A percentile compares a stretch with the other conserved stretches of the same genome.
phyloP scores from a whole-genome alignment of 2,888 invertebrate genomes.

The Gari tellinella region DNA sequence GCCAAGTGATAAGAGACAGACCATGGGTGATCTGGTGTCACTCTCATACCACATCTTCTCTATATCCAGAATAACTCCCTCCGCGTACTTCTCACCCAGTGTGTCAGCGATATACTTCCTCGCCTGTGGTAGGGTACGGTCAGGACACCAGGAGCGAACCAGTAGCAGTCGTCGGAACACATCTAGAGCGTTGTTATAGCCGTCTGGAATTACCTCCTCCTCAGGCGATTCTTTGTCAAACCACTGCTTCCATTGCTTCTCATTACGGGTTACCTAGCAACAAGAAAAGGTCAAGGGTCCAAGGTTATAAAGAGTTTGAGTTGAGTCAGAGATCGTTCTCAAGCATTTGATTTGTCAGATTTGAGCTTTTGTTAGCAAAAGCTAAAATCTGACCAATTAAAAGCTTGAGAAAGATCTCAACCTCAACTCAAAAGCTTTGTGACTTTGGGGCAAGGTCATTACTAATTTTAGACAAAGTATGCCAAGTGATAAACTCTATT shows the following conservation, averaged over 20 bases:
- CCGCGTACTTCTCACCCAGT: slow-evolving; percentile 83
- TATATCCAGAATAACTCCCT: slow-evolving; percentile 84
- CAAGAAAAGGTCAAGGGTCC: not conserved
- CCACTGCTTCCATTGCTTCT: slow-evolving; percentile 84
- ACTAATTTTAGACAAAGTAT: too few species aligned
- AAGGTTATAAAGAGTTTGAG: too few species aligned
- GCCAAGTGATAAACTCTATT: not conserved
- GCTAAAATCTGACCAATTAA: too few species aligned
- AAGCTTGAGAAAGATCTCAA: too few species aligned
- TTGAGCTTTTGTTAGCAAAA: too few species aligned
- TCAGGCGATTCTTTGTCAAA: slow-evolving; percentile 85
- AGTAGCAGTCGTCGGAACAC: slow-evolving; percentile 84
- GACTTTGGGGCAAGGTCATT: too few species aligned
- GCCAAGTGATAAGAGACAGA: slow-evolving; percentile 84
- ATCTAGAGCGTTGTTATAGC: slow-evolving; percentile 83
- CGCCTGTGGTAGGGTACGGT: slow-evolving; percentile 83
- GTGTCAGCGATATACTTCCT: slow-evolving; percentile 83
- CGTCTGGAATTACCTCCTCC: slow-evolving; percentile 84
- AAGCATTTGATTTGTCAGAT: too few species aligned
- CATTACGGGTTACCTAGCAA: slow-evolving; percentile 70
- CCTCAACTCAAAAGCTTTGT: too few species aligned
- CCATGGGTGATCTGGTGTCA: slow-evolving; percentile 80
- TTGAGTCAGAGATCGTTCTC: too few species aligned
- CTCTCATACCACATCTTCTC: slow-evolving; percentile 84
- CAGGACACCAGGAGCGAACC: slow-evolving; percentile 84